A percentile compares a stretch with the other conserved stretches of the same genome.
These are phyloP conservation scores for Chascanopsetta lugubris DNA, from an alignment of 2,113 vertebrate species.

Conservation along the genomic window DNA sequence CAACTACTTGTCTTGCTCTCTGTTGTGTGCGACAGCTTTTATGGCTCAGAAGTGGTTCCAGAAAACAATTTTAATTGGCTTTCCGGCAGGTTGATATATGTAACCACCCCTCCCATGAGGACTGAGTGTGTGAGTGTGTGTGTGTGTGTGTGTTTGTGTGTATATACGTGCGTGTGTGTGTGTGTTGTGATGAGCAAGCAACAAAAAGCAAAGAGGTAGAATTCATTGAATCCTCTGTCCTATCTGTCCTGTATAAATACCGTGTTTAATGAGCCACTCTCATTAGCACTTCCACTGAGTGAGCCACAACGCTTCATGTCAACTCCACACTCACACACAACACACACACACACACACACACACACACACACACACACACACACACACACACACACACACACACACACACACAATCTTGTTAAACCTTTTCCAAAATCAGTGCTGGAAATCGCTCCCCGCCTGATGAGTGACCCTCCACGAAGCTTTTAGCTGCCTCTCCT, in stretches of 20 bases:
- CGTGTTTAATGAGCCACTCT: slow-evolving; percentile 73
- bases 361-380: slow-evolving; percentile 4
- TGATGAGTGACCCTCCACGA: slow-evolving; percentile 33
- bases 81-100: slow-evolving; percentile 62
- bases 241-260: slow-evolving; percentile 44
- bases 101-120: slow-evolving; percentile 39
- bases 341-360: slow-evolving; percentile 25
- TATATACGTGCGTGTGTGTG: slow-evolving; percentile 4
- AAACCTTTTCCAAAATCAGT: slow-evolving; percentile 24
- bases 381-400: slow-evolving; percentile 21
- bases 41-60: slow-evolving; percentile 48
- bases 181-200: slow-evolving; percentile 5
- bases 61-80: slow-evolving; percentile 76
- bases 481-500: slow-evolving; percentile 15
- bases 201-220: slow-evolving; percentile 29
- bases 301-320: slow-evolving; percentile 2
- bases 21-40: slow-evolving; percentile 28
- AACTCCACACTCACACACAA: slow-evolving; percentile 17
- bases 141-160: slow-evolving; percentile 15
- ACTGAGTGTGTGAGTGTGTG: slow-evolving; percentile 8
- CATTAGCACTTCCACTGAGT: slow-evolving; percentile 58
- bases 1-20: slow-evolving; percentile 8
- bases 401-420: slow-evolving; percentile 34
- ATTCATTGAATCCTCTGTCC: slow-evolving; percentile 62
- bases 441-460: slow-evolving; percentile 23